Percentiles rank a stretch among this genome's conserved stretches.
These are phyloP conservation scores for Myiozetetes cayanensis DNA, from an alignment of 2,113 vertebrate species.

Conservation along the genomic window DNA sequence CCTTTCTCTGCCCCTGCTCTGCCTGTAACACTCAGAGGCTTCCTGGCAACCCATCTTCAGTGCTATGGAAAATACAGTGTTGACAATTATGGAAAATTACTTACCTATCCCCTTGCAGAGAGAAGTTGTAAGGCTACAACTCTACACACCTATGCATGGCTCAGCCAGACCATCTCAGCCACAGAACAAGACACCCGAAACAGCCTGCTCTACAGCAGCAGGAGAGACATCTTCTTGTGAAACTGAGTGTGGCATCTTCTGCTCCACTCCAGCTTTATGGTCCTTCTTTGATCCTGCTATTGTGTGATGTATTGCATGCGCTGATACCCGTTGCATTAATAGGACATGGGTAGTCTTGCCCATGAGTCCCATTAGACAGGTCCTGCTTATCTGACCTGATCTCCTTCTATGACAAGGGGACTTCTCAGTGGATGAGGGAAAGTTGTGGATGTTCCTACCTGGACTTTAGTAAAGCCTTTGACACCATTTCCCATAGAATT, in stretches of 20 bases:
- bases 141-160: rapidly evolving
- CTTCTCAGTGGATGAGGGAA: neutral
- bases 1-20: neutral
- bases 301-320: rapidly evolving
- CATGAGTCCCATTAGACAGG: neutral
- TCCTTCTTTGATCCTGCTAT: neutral
- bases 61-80: neutral
- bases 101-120: neutral
- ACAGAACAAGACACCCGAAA: neutral
- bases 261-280: neutral
- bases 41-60: neutral
- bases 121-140: neutral
- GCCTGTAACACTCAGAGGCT: neutral
- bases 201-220: neutral
- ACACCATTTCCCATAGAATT: neutral
- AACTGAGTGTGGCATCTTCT: neutral
- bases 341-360: neutral
- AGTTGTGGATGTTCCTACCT: neutral
- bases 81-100: neutral
- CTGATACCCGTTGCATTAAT: neutral
- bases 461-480: neutral
- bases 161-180: neutral
- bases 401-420: neutral
- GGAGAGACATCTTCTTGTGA: neutral
- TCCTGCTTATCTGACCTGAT: neutral